A percentile compares a stretch with the other conserved stretches of the same genome.
phyloP scores from a whole-genome alignment of 2,797 vertebrate species.

The Bryconaethiops microstoma region DNA sequence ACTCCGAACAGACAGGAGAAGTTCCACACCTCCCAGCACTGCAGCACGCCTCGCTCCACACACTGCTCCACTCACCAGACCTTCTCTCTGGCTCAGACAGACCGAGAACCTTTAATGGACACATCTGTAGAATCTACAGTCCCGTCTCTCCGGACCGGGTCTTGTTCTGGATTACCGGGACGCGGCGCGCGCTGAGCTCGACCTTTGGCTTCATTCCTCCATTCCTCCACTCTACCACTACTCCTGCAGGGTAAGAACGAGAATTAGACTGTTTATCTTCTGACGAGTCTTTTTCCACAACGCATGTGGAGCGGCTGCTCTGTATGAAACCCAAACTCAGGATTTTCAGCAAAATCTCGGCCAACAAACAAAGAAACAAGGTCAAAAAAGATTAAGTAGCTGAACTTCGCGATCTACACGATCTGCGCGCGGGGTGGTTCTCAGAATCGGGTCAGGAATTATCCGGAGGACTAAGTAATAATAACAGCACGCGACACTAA shows the following conservation, averaged over 20 bases:
- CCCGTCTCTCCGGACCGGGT: conserved; percentile 73
- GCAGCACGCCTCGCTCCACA: too few species aligned
- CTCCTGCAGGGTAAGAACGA: conserved; percentile 44
- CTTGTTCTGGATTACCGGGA: conserved; percentile 81
- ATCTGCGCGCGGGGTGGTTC: not conserved
- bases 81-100: conserved; percentile 58
- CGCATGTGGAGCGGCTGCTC: too few species aligned
- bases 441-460: not conserved
- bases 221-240: too few species aligned
- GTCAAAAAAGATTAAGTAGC: not conserved
- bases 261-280: not conserved
- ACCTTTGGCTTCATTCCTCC: conserved; percentile 31
- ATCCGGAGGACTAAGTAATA: not conserved
- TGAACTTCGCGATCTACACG: not conserved
- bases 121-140: conserved; percentile 71
- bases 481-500: not conserved
- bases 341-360: not conserved
- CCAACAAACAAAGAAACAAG: not conserved
- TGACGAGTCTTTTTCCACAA: too few species aligned
- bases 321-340: too few species aligned
- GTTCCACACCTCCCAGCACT: not conserved
- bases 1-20: conserved; percentile 67
- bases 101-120: conserved; percentile 76
- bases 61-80: not conserved
- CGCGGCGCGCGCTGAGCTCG: conserved; percentile 59